Evolutionary conservation across 1,140 invertebrate species (phyloP).

Genomic region (Calosoma granatense): DNA sequence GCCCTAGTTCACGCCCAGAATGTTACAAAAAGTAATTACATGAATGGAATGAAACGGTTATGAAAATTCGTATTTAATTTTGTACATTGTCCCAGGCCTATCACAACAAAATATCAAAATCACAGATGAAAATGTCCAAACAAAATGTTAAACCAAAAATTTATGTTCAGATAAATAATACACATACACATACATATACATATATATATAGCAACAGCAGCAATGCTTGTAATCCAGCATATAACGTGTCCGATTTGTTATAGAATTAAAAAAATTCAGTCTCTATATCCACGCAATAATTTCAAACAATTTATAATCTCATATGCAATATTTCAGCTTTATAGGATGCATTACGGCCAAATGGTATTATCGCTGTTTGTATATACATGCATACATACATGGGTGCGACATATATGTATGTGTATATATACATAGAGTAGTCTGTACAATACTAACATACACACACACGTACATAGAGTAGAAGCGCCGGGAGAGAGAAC

Average conservation of each 20-base stretch:
- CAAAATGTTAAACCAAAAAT: constrained; percentile 8
- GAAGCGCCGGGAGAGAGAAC: background rate
- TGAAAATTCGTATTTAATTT: constrained; percentile 5
- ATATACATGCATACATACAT: background rate
- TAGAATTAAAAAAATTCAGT: constrained; percentile 4
- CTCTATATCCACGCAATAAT: constrained; percentile 9
- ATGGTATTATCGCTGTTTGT: constrained; percentile 8
- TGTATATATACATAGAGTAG: too few relatives aligned
- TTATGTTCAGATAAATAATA: constrained; percentile 7
- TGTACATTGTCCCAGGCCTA: background rate
- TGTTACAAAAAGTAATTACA: too few relatives aligned
- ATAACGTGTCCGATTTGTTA: background rate
- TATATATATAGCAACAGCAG: background rate
- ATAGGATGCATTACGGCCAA: constrained; percentile 7
- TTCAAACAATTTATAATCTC: constrained; percentile 9
- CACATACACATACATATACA: background rate
- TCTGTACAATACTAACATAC: too few relatives aligned
- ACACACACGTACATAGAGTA: background rate
- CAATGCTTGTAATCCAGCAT: constrained; percentile 2
- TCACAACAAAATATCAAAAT: background rate
- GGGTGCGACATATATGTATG: background rate
- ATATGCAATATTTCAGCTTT: constrained; percentile 8
- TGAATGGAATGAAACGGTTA: too few relatives aligned
- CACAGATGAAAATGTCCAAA: constrained; percentile 3
- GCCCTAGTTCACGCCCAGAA: too few relatives aligned